Conservation (phyloP, 2,113 vertebrate species). For the Eurypyga helias region DNA sequence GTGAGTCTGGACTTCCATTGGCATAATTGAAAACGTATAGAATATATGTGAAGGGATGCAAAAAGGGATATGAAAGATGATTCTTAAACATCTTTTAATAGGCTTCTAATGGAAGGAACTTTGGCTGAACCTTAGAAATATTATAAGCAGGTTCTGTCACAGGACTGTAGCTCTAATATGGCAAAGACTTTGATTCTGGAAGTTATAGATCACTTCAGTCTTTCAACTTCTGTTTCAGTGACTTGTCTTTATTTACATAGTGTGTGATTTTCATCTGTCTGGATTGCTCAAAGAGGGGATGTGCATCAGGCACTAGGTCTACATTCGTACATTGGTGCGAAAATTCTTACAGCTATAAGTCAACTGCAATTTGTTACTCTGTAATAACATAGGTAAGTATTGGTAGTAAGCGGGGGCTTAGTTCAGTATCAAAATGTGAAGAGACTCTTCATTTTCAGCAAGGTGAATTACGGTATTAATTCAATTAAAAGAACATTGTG, state of each 20-base stretch:
- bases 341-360: background rate
- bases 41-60: background rate
- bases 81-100: background rate
- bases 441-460: background rate
- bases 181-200: background rate
- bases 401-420: background rate
- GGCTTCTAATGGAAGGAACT: background rate
- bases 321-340: background rate
- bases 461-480: conserved; percentile 10
- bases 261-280: background rate
- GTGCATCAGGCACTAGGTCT: background rate
- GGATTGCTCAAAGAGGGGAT: background rate
- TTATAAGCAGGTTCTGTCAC: background rate
- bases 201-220: background rate
- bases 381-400: background rate
- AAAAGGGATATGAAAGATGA: background rate
- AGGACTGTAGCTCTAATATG: background rate
- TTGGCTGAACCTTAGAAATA: background rate
- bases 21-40: background rate
- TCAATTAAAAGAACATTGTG: conserved; percentile 20
- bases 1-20: background rate
- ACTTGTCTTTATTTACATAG: background rate
- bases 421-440: background rate
- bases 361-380: background rate
- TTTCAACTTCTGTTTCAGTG: background rate